Evolutionary conservation across 2,797 vertebrate species (phyloP).

Genomic region (Pygocentrus nattereri): DNA sequence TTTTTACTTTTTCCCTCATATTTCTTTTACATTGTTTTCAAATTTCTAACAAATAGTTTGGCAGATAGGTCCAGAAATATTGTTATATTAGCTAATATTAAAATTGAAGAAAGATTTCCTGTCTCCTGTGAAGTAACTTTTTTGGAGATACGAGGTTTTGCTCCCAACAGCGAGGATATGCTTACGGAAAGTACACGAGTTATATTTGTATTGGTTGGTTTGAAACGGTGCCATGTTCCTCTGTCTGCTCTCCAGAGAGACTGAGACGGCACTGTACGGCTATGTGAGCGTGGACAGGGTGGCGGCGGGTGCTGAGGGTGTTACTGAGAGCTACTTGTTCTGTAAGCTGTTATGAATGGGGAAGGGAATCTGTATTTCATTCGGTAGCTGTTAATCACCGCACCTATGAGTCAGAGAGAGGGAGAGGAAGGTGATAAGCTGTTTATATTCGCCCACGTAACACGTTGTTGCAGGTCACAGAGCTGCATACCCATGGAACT

Average conservation of each 20-base stretch:
- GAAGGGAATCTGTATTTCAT: slow-evolving; percentile 7
- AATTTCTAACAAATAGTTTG: too few species aligned
- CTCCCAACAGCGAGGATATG: not conserved
- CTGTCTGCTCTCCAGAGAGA: not conserved
- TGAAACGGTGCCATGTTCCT: slow-evolving; percentile 5
- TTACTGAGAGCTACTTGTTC: slow-evolving; percentile 36
- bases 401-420: not conserved
- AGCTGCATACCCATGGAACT: not conserved
- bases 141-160: too few species aligned
- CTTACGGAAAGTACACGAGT: not conserved
- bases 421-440: not conserved
- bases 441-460: not conserved
- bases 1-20: too few species aligned
- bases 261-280: not conserved
- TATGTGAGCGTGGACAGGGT: not conserved
- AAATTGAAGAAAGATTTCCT: too few species aligned
- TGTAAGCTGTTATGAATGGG: slow-evolving; percentile 10
- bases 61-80: too few species aligned
- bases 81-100: too few species aligned
- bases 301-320: not conserved
- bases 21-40: too few species aligned
- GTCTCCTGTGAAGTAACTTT: not conserved
- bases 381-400: not conserved
- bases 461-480: not conserved
- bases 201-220: not conserved